phyloP scores from a whole-genome alignment of 1,140 invertebrate species.

The Aphidius ervi region DNA sequence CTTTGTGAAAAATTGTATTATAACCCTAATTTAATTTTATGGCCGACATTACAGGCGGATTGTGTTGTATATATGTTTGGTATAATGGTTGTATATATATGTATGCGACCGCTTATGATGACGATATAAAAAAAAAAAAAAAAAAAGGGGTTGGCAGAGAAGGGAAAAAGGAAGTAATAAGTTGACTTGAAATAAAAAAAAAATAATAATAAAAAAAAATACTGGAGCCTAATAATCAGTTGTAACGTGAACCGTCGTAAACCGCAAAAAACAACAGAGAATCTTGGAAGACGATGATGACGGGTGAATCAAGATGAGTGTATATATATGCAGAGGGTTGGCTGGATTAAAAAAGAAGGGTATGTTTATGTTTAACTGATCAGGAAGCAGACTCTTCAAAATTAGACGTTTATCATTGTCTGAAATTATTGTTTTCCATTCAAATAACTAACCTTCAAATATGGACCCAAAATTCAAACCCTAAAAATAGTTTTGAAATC shows the following conservation, averaged over 20 bases:
- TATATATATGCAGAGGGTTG: too few relatives aligned
- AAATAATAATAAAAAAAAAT: constrained; percentile 13
- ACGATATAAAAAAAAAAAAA: constrained; percentile 19
- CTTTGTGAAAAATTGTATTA: constrained; percentile 55
- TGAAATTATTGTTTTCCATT: too few relatives aligned
- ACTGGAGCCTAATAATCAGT: constrained; percentile 50
- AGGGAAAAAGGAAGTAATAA: constrained; percentile 25
- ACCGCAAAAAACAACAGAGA: constrained; percentile 49
- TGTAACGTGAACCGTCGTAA: constrained; percentile 53
- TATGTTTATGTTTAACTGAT: too few relatives aligned
- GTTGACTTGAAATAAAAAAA: constrained; percentile 26
- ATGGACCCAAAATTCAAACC: too few relatives aligned
- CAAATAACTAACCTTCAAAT: too few relatives aligned
- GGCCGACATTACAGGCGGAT: constrained; percentile 48
- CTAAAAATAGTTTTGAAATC: too few relatives aligned
- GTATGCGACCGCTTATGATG: constrained; percentile 39
- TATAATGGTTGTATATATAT: constrained; percentile 50
- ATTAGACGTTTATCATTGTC: constrained; percentile 33
- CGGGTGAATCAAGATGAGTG: neutral
- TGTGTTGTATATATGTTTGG: constrained; percentile 39
- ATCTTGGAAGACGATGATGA: constrained; percentile 32
- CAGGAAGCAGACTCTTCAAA: too few relatives aligned
- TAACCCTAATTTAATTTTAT: constrained; percentile 57
- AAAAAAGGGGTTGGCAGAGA: constrained; percentile 12
- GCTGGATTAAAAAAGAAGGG: too few relatives aligned